Conservation (phyloP, 2,888 invertebrate genomes). For the Oscheius myriophilus region DNA sequence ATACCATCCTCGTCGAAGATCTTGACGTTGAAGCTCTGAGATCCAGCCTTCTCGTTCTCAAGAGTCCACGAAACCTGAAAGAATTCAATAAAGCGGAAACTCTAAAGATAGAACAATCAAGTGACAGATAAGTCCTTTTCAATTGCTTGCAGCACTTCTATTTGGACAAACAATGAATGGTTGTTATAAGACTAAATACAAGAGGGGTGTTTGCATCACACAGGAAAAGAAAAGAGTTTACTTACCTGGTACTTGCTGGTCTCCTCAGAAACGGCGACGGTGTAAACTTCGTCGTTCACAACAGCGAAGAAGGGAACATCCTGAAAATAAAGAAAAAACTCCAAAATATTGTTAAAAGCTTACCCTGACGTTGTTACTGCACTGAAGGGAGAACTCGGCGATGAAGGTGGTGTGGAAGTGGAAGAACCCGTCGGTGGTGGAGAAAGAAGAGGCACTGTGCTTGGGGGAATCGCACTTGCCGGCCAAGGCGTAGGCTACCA, state of each 20-base stretch:
- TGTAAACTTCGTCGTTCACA: constrained; percentile 84
- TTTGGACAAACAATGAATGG: no score
- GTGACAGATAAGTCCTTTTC: no score
- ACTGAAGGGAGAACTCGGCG: constrained; percentile 86
- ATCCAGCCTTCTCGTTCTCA: constrained; percentile 83
- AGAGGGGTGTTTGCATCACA: no score
- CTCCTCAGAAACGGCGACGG: constrained; percentile 82
- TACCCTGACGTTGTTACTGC: constrained; percentile 75
- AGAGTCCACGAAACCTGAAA: constrained; percentile 86
- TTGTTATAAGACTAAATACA: no score
- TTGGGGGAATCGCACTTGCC: constrained; percentile 72
- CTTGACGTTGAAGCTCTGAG: constrained; percentile 83
- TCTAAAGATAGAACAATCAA: neutral
- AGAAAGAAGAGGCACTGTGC: constrained; percentile 81
- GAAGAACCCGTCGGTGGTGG: constrained; percentile 90
- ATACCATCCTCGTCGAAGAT: constrained; percentile 92
- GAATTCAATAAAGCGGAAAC: neutral
- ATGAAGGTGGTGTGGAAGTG: constrained; percentile 87
- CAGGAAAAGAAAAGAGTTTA: no score
- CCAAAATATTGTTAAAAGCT: neutral
- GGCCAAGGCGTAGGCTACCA: constrained; percentile 40
- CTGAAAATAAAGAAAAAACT: constrained; percentile 65
- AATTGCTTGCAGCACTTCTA: no score
- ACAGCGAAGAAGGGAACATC: constrained; percentile 86
- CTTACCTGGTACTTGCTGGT: constrained; percentile 81